Conservation (phyloP, 2,888 invertebrate species). For the Ennomos erosarius region DNA sequence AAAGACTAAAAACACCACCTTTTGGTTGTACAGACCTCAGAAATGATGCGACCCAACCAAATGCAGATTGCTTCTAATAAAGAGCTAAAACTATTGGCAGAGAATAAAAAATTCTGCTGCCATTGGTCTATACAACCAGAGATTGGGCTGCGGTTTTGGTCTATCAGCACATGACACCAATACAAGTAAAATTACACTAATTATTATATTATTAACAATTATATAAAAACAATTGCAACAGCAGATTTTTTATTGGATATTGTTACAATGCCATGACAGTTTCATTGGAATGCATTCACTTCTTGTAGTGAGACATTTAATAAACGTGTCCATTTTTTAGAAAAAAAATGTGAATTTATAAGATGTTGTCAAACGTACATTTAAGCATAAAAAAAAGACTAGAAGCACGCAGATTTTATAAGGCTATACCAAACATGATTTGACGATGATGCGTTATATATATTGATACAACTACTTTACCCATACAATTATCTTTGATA, state of each 20-base stretch:
- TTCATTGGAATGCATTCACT: background rate
- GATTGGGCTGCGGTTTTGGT: slow-evolving; percentile 8
- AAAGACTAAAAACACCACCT: slow-evolving; percentile 4
- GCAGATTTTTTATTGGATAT: slow-evolving; percentile 42
- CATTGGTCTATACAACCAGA: slow-evolving; percentile 2
- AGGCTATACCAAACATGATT: too few species aligned
- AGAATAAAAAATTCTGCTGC: background rate
- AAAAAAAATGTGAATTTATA: too few species aligned
- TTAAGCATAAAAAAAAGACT: too few species aligned
- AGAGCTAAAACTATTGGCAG: background rate
- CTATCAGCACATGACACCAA: background rate
- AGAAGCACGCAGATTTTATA: too few species aligned
- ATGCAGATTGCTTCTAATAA: too few species aligned
- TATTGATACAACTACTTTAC: slow-evolving; percentile 7
- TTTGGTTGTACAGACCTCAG: background rate
- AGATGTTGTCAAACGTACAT: too few species aligned
- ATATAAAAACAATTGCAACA: slow-evolving; percentile 59
- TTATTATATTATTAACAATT: slow-evolving; percentile 27
- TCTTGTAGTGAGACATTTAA: slow-evolving; percentile 10
- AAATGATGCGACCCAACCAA: too few species aligned
- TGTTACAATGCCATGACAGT: slow-evolving; percentile 29
- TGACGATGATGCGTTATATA: too few species aligned
- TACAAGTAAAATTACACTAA: slow-evolving; percentile 30
- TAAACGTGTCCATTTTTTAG: background rate
- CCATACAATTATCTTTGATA: slow-evolving; percentile 8